Evolutionary conservation across 2,888 invertebrate genomes (phyloP), one percentile per base, ranked within the genome.

Genomic region (Hedychridium roseum): DNA sequence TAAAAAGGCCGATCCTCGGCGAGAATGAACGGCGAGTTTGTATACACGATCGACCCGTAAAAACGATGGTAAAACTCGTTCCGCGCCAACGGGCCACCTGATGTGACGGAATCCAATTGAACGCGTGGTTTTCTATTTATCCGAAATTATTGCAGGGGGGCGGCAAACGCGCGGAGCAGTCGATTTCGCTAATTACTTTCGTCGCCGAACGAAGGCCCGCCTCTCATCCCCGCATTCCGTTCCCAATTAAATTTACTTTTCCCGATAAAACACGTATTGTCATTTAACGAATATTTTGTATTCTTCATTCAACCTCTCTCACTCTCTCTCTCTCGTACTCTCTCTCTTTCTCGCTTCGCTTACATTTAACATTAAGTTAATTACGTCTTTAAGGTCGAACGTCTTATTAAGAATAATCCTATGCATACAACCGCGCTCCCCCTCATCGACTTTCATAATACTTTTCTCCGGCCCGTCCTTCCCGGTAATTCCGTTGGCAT

Each of bases 221-320:
- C 61, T 55, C 62, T n/a, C 23, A 48, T 54, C 39, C 48, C 43
- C 44, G 47, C 20, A 23, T 44, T 48, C 36, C 20, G 26, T 21
- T 38, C 11, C 32, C 34, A n/a, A n/a, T n/a, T n/a, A n/a, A n/a
- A n/a, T n/a, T n/a, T n/a, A n/a, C n/a, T n/a, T n/a, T n/a, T n/a
- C n/a, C n/a, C n/a, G n/a, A 47, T 57, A 32, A 68, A 62, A 71
- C 73, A 70, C 67, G 71, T 74, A 74, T 74, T 74, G 73, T 75
- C 74, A 68, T 71, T 73, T 63, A 74, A 74, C 64, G 64, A 73
- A 70, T 69, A 66, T 65, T 49, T 46, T 38, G 47, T 49, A 41
- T 51, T 54, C 37, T 53, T 23, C 23, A 23, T 23, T 6, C 9
- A 5, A 23, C 9, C 23, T 6, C 9, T 23, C 48, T 28, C 28